A percentile compares a stretch with the other conserved stretches of the same genome.
These are phyloP conservation scores for silkworm (Bombyx mori) DNA, from an alignment of 1,140 invertebrate species.

Conservation along the genomic window DNA sequence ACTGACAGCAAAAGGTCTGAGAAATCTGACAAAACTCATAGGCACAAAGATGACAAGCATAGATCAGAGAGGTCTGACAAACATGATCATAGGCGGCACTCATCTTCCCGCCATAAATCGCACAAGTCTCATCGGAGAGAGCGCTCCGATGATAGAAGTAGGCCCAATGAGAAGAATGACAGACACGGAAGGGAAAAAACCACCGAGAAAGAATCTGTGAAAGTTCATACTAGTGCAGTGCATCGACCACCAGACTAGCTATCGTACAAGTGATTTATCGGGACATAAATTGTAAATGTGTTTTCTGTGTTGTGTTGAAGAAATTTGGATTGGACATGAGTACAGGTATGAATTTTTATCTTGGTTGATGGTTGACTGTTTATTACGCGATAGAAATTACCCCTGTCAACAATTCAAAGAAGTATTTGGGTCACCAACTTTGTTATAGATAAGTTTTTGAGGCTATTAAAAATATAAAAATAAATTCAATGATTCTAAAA, in stretches of 20 bases:
- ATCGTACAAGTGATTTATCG: constrained; percentile 6
- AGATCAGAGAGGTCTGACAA: constrained; percentile 21
- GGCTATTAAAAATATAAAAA: too few relatives aligned
- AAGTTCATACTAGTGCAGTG: constrained; percentile 41
- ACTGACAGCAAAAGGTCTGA: constrained; percentile 14
- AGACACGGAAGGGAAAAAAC: constrained; percentile 33
- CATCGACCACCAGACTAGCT: constrained; percentile 51
- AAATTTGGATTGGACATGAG: too few relatives aligned
- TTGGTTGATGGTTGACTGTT: too few relatives aligned
- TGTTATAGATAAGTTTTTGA: too few relatives aligned
- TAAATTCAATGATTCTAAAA: too few relatives aligned
- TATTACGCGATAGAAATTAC: too few relatives aligned
- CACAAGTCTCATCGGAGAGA: constrained; percentile 51
- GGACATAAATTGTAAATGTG: constrained; percentile 10
- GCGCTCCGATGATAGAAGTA: constrained; percentile 32
- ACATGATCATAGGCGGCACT: constrained; percentile 46
- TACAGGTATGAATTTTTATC: too few relatives aligned
- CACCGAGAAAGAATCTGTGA: constrained; percentile 17
- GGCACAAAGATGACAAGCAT: constrained; percentile 26
- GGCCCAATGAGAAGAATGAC: constrained; percentile 19
- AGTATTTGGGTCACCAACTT: too few relatives aligned
- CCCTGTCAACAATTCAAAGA: too few relatives aligned
- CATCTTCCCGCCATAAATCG: constrained; percentile 47
- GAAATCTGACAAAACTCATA: constrained; percentile 21
- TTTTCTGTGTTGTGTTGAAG: constrained; percentile 10